Conservation (phyloP, 2,888 invertebrate genomes). For the Yponomeuta sedellus region DNA sequence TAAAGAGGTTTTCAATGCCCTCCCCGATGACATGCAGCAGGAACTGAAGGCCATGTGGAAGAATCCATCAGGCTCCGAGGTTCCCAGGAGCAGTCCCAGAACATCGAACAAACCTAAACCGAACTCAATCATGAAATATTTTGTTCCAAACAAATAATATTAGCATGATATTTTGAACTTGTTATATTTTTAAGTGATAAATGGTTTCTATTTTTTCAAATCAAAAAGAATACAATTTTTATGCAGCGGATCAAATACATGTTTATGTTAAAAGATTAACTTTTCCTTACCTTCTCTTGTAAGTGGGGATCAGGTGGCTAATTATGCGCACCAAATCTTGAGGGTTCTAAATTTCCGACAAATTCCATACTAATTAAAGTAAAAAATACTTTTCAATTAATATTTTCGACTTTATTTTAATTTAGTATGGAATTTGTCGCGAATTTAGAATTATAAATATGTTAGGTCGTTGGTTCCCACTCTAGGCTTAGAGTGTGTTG, state of each 20-base stretch:
- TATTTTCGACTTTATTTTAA: too few species aligned
- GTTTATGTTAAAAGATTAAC: conserved; percentile 62
- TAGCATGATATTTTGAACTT: conserved; percentile 65
- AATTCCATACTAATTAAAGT: too few species aligned
- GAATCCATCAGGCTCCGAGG: conserved; percentile 59
- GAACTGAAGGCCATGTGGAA: conserved; percentile 84
- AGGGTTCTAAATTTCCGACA: too few species aligned
- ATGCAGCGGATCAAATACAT: conserved; percentile 74
- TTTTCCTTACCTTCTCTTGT: conserved; percentile 23
- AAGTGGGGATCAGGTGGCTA: not conserved
- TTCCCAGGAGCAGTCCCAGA: conserved; percentile 62
- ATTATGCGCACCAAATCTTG: too few species aligned
- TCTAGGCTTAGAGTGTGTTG: too few species aligned
- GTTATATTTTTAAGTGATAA: conserved; percentile 72
- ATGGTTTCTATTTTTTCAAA: conserved; percentile 77
- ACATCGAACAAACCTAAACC: conserved; percentile 73
- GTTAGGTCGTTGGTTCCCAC: too few species aligned
- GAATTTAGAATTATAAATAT: too few species aligned
- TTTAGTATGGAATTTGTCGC: too few species aligned
- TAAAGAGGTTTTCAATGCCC: conserved; percentile 80
- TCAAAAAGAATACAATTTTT: conserved; percentile 62
- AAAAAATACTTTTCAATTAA: too few species aligned
- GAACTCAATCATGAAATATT: conserved; percentile 82
- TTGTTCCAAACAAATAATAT: conserved; percentile 80
- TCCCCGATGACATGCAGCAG: conserved; percentile 83